Percentiles rank a stretch among this genome's conserved stretches.
Conservation (phyloP, 2,797 vertebrate genomes). For the Stomatorhinus walkeri region DNA sequence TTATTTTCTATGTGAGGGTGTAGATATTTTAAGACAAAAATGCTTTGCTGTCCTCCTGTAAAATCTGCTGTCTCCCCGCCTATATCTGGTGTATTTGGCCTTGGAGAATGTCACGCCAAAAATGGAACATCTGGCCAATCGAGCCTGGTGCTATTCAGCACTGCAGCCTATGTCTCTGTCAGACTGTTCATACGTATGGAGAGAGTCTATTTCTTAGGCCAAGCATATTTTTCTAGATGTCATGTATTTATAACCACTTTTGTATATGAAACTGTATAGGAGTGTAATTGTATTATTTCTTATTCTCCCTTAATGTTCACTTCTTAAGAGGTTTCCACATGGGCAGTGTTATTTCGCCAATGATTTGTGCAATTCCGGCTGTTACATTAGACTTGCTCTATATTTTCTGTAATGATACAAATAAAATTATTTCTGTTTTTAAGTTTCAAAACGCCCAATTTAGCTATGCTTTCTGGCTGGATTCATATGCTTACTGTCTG, state of each 20-base stretch:
- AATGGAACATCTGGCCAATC: slow-evolving; percentile 45
- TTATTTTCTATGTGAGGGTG: slow-evolving; percentile 33
- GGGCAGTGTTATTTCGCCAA: slow-evolving; percentile 74
- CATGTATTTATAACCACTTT: slow-evolving; percentile 88
- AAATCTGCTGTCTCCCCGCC: slow-evolving; percentile 47
- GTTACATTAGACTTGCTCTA: slow-evolving; percentile 66
- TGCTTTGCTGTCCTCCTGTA: slow-evolving; percentile 46
- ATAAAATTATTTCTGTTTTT: slow-evolving; percentile 59
- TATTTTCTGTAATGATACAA: slow-evolving; percentile 68
- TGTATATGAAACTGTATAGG: slow-evolving; percentile 76
- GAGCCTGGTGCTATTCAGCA: slow-evolving; percentile 67
- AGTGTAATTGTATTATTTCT: slow-evolving; percentile 71
- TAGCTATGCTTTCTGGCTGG: background rate
- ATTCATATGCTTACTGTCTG: background rate
- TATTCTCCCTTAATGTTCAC: slow-evolving; percentile 59
- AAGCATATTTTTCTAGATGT: slow-evolving; percentile 88
- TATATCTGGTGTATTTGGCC: slow-evolving; percentile 53
- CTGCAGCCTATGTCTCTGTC: slow-evolving; percentile 44
- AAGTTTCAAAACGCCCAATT: slow-evolving; percentile 18
- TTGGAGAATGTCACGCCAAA: slow-evolving; percentile 51
- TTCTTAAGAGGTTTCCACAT: slow-evolving; percentile 61
- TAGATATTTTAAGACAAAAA: slow-evolving; percentile 34
- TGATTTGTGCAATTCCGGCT: slow-evolving; percentile 73
- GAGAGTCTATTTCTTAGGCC: slow-evolving; percentile 75
- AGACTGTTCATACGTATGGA: slow-evolving; percentile 76